Evolutionary conservation across 2,888 invertebrate genomes (phyloP).

Genomic region (Endomychus coccineus): DNA sequence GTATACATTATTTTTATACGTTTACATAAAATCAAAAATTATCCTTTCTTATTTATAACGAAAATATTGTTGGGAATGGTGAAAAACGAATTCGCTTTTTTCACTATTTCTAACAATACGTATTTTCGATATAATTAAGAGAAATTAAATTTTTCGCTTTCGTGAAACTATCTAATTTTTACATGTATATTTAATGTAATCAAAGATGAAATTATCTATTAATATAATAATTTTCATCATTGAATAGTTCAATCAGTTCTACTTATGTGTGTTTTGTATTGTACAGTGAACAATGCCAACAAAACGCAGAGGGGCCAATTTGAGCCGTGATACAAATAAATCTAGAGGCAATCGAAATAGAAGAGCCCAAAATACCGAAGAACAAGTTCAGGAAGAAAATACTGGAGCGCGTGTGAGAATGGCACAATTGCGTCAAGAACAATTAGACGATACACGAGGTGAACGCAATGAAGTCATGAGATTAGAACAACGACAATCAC

Average conservation of each 20-base stretch:
- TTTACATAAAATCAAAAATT: too few relatives aligned
- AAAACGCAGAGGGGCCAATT: slow-evolving; percentile 15
- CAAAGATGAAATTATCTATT: too few relatives aligned
- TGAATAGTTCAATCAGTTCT: not conserved
- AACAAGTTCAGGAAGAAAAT: slow-evolving; percentile 14
- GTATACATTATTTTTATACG: too few relatives aligned
- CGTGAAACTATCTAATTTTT: too few relatives aligned
- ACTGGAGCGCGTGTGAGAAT: slow-evolving; percentile 21
- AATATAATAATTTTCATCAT: too few relatives aligned
- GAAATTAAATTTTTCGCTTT: too few relatives aligned
- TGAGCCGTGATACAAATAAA: slow-evolving; percentile 8
- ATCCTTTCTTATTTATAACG: too few relatives aligned
- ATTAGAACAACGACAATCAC: slow-evolving; percentile 20
- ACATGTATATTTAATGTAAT: too few relatives aligned
- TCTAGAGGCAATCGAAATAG: slow-evolving; percentile 11
- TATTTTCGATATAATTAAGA: too few relatives aligned
- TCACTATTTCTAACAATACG: too few relatives aligned
- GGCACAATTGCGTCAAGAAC: slow-evolving; percentile 23
- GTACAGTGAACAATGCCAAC: slow-evolving; percentile 16
- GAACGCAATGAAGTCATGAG: slow-evolving; percentile 16
- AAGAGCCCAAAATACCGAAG: slow-evolving; percentile 20
- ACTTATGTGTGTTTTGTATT: slow-evolving; percentile 9
- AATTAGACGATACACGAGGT: slow-evolving; percentile 23
- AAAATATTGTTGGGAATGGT: too few relatives aligned
- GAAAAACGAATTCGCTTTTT: too few relatives aligned